Percentiles rank a stretch among this genome's conserved stretches.
Conservation (phyloP, 2,888 invertebrate genomes). For the Phengaris alcon region DNA sequence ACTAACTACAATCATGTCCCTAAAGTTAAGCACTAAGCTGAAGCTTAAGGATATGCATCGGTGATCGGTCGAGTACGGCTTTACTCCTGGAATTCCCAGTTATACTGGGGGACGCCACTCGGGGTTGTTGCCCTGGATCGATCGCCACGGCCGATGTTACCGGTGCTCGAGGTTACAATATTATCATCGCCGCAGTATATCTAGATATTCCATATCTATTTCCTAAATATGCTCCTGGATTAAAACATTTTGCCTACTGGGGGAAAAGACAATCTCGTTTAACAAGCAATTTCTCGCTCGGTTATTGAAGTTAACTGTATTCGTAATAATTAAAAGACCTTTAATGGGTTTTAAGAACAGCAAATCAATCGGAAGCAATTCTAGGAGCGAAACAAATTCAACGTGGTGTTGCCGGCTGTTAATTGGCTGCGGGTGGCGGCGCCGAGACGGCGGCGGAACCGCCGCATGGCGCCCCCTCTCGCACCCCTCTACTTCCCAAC, state of each 20-base stretch:
- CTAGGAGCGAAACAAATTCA: slow-evolving; percentile 74
- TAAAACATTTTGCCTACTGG: not conserved
- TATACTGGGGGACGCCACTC: slow-evolving; percentile 65
- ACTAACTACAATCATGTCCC: slow-evolving; percentile 51
- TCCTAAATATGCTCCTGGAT: not conserved
- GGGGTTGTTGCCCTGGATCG: slow-evolving; percentile 76
- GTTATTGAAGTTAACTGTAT: slow-evolving; percentile 25
- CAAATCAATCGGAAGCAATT: slow-evolving; percentile 77
- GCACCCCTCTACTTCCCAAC: slow-evolving; percentile 60
- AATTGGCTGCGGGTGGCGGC: slow-evolving; percentile 79
- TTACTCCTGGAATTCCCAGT: slow-evolving; percentile 72
- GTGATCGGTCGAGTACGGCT: slow-evolving; percentile 49
- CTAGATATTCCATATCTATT: slow-evolving; percentile 30
- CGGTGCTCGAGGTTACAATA: slow-evolving; percentile 67
- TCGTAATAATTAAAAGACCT: slow-evolving; percentile 42
- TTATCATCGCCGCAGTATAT: slow-evolving; percentile 57
- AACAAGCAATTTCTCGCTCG: not conserved
- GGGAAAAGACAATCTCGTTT: not conserved
- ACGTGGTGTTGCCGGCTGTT: slow-evolving; percentile 73
- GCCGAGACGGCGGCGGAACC: slow-evolving; percentile 79
- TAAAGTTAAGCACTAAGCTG: slow-evolving; percentile 35
- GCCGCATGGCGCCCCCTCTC: slow-evolving; percentile 73
- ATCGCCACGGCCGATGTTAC: slow-evolving; percentile 62
- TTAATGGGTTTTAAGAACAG: slow-evolving; percentile 54
- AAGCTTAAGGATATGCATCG: slow-evolving; percentile 48